Evolutionary conservation across 2,113 vertebrate genomes (phyloP).

Genomic region (Syngnathus scovelli): DNA sequence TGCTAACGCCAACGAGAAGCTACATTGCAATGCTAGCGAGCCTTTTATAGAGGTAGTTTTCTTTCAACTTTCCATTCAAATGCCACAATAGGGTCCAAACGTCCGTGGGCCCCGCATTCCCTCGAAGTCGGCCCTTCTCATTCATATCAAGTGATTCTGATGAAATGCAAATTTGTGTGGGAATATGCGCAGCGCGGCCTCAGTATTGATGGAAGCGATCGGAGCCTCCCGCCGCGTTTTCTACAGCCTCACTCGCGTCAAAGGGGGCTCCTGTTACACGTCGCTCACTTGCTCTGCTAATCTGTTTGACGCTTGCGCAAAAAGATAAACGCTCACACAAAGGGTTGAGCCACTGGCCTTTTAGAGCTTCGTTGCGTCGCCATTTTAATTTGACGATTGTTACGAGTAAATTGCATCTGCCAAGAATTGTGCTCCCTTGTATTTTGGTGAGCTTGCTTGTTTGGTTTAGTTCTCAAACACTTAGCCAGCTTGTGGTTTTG

Average conservation of each 20-base stretch:
- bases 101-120: background rate
- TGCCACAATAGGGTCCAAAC: slow-evolving; percentile 12
- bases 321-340: background rate
- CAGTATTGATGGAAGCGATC: slow-evolving; percentile 10
- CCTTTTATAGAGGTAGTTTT: background rate
- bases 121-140: slow-evolving; percentile 16
- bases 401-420: background rate
- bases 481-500: background rate
- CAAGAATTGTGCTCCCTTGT: background rate
- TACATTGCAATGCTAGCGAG: too few relatives aligned
- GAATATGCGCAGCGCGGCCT: slow-evolving; percentile 33
- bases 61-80: slow-evolving; percentile 11
- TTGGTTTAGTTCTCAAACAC: background rate
- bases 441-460: background rate
- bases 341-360: background rate
- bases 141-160: slow-evolving; percentile 27
- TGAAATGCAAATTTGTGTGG: slow-evolving; percentile 48
- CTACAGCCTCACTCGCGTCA: slow-evolving; percentile 20
- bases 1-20: too few relatives aligned
- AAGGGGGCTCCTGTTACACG: slow-evolving; percentile 26
- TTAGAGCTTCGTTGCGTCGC: background rate
- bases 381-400: background rate
- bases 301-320: background rate
- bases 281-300: slow-evolving; percentile 10
- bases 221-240: slow-evolving; percentile 41